Evolutionary conservation across 2,113 vertebrate genomes (phyloP).

Genomic region (rabbit (Oryctolagus cuniculus)): mOryCun1.1 NC_091433.1:64798501-64799000

Average conservation of each 20-base stretch:
- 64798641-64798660: background rate
- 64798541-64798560: background rate
- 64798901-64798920: constrained; percentile 38
- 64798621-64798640: background rate
- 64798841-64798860: background rate
- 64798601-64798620: background rate
- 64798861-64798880: background rate
- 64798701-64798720: background rate
- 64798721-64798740: background rate
- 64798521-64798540: background rate
- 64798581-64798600: background rate
- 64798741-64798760: background rate
- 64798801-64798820: background rate
- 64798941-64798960: constrained; percentile 55
- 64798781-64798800: background rate
- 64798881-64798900: background rate
- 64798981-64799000: constrained; percentile 60
- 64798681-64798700: background rate
- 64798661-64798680: background rate
- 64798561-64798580: background rate
- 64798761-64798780: background rate
- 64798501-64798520: background rate
- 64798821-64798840: background rate
- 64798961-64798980: constrained; percentile 9
- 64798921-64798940: constrained; percentile 20